A percentile compares a stretch with the other conserved stretches of the same genome.
phyloP scores from a whole-genome alignment of 2,888 invertebrate species.

The Drosophila maculinotata region DNA sequence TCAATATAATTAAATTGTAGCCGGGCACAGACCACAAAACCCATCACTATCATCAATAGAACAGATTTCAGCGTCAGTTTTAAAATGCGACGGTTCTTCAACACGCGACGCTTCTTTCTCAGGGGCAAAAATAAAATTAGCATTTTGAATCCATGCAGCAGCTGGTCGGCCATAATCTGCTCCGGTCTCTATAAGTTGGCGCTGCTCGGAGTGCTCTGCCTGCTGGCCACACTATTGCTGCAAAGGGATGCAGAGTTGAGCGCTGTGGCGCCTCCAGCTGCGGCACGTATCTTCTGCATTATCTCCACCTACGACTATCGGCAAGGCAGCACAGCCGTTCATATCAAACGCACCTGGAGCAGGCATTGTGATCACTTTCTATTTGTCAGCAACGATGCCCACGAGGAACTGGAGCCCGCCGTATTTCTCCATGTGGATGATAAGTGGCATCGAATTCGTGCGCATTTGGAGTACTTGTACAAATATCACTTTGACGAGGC shows the following conservation, averaged over 20 bases:
- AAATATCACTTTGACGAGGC: slow-evolving; percentile 92
- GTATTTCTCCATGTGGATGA: slow-evolving; percentile 92
- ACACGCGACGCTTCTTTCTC: slow-evolving; percentile 51
- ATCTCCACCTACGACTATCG: slow-evolving; percentile 90
- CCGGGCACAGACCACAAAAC: slow-evolving; percentile 6
- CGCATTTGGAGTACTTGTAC: slow-evolving; percentile 94
- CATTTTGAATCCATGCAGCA: slow-evolving; percentile 53
- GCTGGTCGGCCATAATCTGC: slow-evolving; percentile 6
- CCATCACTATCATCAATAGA: slow-evolving; percentile 16
- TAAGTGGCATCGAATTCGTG: slow-evolving; percentile 96
- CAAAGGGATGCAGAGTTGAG: slow-evolving; percentile 1
- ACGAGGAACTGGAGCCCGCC: slow-evolving; percentile 91
- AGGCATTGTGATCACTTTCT: slow-evolving; percentile 93
- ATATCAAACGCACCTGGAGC: slow-evolving; percentile 97
- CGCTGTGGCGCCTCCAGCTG: background rate
- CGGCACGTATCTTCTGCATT: slow-evolving; percentile 95
- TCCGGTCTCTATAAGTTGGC: slow-evolving; percentile 25
- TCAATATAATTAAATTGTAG: slow-evolving; percentile 77
- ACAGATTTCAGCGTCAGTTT: slow-evolving; percentile 41
- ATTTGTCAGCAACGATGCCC: slow-evolving; percentile 92
- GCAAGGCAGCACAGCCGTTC: slow-evolving; percentile 87
- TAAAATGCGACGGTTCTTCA: slow-evolving; percentile 53
- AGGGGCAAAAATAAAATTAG: slow-evolving; percentile 62
- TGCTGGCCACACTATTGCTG: slow-evolving; percentile 22
- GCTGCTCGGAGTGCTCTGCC: slow-evolving; percentile 36